Percentiles rank a stretch among this genome's conserved stretches.
Evolutionary conservation across 2,797 vertebrate genomes (phyloP).

Genomic region (Podargus strigoides): DNA sequence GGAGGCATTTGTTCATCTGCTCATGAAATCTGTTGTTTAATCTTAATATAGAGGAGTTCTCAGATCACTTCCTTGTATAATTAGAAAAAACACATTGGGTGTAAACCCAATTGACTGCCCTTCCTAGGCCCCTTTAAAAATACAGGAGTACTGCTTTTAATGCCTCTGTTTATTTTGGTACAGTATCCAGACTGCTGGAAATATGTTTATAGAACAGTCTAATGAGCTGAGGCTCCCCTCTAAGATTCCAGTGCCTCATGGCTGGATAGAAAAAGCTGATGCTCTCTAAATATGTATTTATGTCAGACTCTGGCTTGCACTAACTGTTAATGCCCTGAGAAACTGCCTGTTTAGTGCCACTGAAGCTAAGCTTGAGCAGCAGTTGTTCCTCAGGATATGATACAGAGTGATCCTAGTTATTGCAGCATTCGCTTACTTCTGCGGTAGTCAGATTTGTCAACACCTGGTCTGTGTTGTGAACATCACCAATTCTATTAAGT

Average conservation of each 20-base stretch:
- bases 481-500: not conserved
- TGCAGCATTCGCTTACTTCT: not conserved
- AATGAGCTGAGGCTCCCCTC: conserved; percentile 28
- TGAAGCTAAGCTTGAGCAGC: not conserved
- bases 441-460: not conserved
- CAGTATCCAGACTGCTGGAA: conserved; percentile 27
- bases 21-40: not conserved
- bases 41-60: not conserved
- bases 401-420: not conserved
- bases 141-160: conserved; percentile 22
- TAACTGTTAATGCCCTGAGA: not conserved
- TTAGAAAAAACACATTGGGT: not conserved
- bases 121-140: conserved; percentile 25
- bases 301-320: not conserved
- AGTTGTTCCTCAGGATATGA: not conserved
- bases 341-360: not conserved
- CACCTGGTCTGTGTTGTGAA: not conserved
- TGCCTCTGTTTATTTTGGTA: conserved; percentile 53
- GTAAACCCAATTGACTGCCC: not conserved
- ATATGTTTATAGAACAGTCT: conserved; percentile 31
- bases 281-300: not conserved
- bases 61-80: not conserved
- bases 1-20: not conserved
- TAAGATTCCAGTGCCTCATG: conserved; percentile 15
- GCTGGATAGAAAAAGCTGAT: not conserved